Base-by-base conservation (phyloP, 2,113 vertebrate species). In the Nycticryphes semicollaris region DNA sequence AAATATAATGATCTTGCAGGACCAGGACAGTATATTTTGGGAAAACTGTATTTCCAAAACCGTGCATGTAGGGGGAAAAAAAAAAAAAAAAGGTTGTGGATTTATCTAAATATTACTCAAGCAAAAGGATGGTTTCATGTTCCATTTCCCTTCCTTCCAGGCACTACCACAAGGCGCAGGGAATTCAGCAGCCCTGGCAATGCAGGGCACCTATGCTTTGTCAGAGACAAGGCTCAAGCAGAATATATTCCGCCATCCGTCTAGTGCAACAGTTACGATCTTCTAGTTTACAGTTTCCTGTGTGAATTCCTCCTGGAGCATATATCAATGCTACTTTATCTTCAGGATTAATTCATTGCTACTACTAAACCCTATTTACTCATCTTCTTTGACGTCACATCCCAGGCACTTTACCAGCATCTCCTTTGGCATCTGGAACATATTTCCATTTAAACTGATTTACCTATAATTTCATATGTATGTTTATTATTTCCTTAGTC, bases 371-470 rank as follows among this genome's bases (percentile, higher is more conserved):
- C 39, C 77, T 69, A 84, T 94, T 97, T 95, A 72, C 68, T 95
- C 94, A 89, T 91, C 86, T 84, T 84, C 87, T 95, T 70, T 97
- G 96, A 97, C 30, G 27, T 92, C 94, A 95, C 35, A 96, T 51
- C 69, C 84, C 69, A 95, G 83, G 47, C 76, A 92, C 82, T 94
- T 90, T 75, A 91, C 51, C 80, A 93, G 89, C 73, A 89, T 87
- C 73, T 96, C 57, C 84, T 93, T 94, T 75, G 89, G 94, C 87
- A 96, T 96, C 95, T 95, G 94, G 95, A 97, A 93, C 17, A 39
- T 73, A 93, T 75, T 96, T 89, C 33, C 69, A 75, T 87, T 87
- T 92, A 97, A 97, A 95, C 73, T 89, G 77, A 96, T 95, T 96
- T 95, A 35, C 69, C 48, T 84, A 89, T 94, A 96, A 96, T 96